phyloP scores from a whole-genome alignment of 1,140 invertebrate genomes.

The Frieseomelitta varia region DNA sequence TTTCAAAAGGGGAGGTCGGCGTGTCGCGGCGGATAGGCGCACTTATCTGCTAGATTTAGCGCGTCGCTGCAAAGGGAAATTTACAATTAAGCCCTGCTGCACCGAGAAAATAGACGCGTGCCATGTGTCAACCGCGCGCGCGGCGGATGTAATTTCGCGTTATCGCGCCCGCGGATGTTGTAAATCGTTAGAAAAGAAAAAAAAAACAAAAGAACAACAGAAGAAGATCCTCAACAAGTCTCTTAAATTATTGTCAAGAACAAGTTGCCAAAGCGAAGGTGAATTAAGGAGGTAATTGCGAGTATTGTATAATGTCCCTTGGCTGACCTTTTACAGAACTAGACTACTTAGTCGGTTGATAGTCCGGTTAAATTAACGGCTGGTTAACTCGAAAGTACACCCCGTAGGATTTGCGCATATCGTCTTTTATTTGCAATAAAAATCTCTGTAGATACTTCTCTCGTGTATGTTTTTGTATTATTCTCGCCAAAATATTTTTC shows the following conservation, averaged over 20 bases:
- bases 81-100: slow-evolving; percentile 25
- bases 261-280: too few species aligned
- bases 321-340: neutral
- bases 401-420: neutral
- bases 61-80: slow-evolving; percentile 16
- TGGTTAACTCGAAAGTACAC: neutral
- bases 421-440: too few species aligned
- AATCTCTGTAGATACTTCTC: too few species aligned
- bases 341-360: neutral
- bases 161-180: neutral
- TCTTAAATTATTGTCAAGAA: neutral
- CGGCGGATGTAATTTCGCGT: slow-evolving; percentile 12
- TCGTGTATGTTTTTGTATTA: too few species aligned
- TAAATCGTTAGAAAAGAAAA: neutral
- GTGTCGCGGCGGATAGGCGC: slow-evolving; percentile 13
- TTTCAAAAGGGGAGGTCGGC: slow-evolving; percentile 14
- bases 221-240: neutral
- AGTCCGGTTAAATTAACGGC: neutral
- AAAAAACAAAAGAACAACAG: too few species aligned
- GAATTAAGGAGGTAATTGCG: neutral
- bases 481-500: too few species aligned
- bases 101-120: slow-evolving; percentile 13
- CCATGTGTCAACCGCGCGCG: slow-evolving; percentile 4
- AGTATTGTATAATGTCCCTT: neutral
- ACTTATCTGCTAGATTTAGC: slow-evolving; percentile 44